phyloP scores from a whole-genome alignment of 1,140 invertebrate species.

The Gryllus bimaculatus region DNA sequence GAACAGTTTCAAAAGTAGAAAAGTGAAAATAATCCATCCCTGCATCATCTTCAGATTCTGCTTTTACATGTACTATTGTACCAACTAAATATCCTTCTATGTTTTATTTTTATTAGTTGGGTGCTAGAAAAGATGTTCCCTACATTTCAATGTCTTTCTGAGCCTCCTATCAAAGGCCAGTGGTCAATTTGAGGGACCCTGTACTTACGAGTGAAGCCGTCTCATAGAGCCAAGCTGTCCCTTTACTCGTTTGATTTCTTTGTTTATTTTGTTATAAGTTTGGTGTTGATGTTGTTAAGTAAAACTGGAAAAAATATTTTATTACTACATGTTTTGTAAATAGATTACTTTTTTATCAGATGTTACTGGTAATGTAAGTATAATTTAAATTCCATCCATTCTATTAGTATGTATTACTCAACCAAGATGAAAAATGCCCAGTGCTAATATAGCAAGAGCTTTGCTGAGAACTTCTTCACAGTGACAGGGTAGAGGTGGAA shows the following conservation, averaged over 20 bases:
- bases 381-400: neutral
- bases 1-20: no score
- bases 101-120: no score
- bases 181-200: neutral
- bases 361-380: neutral
- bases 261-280: neutral
- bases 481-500: no score
- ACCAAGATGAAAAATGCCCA: no score
- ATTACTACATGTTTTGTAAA: neutral
- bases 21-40: no score
- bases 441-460: no score
- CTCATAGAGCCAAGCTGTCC: neutral
- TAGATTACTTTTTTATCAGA: neutral
- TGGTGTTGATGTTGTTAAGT: neutral
- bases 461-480: no score
- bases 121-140: no score
- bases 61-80: no score
- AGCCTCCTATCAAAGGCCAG: neutral
- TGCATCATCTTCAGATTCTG: no score
- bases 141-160: no score
- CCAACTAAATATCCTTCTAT: no score
- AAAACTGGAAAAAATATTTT: neutral
- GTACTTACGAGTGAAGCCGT: neutral
- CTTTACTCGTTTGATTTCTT: neutral
- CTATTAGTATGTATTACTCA: neutral